Base-by-base conservation (phyloP, 2,888 invertebrate species). In the Sarcophaga caerulescens region DNA sequence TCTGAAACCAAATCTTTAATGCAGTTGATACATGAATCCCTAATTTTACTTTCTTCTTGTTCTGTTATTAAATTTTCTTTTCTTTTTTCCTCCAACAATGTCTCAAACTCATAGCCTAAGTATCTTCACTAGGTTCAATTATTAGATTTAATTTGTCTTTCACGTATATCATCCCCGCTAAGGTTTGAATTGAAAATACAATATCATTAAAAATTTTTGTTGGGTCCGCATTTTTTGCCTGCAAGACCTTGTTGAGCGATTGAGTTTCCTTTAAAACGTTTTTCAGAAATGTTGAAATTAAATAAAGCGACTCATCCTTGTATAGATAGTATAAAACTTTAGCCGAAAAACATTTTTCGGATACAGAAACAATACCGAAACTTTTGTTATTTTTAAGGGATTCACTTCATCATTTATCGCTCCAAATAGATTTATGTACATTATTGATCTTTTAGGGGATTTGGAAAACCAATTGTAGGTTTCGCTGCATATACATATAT, bases 281-380 rank as follows among this genome's bases (percentile, higher is more conserved):
- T 69, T 69, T 69, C 25, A 19, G 19, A 47, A 52, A 69, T 8
- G 10, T 45, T 21, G 14, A 5, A 23, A 69, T 10, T 19, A 47
- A 47, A 47, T 19, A 69, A 4, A 52, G 47, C 10, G 11, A 8
- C 52, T 69, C 52, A n/a, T 19, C 47, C n/a, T 47, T 47, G 52
- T 19, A 52, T n/a, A 47, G 19, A 19, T 69, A 1, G 19, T 69
- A 21, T 19, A 35, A 35, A 35, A 35, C 35, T 35, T 35, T 35
- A 35, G 35, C 6, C 35, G 35, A 35, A 35, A 35, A 6, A 35
- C 6, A 35, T 35, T 35, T 35, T 25, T 25, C 25, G 4, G 12
- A 47, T 66, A 47, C 35, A 23, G 25, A 10, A 74, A 19, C 73
- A 74, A 74, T 74, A 3, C 62, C 73, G 4, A 74, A 74, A 35